These are phyloP conservation scores for Atopsyche davidsoni DNA, from an alignment of 1,140 invertebrate species.

Conservation along the genomic window DNA sequence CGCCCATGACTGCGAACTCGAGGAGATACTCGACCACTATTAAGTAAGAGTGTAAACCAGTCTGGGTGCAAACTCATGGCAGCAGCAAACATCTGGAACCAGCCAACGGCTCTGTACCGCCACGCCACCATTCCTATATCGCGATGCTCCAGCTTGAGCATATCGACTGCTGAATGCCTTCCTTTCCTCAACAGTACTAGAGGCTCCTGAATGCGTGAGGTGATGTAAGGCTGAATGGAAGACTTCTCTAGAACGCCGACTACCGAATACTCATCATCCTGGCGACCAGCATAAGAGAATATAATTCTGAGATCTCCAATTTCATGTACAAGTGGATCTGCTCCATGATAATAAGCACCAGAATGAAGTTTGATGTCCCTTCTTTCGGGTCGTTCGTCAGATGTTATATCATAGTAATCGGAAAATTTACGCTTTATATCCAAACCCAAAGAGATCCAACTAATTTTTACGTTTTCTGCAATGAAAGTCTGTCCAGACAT, in stretches of 20 bases:
- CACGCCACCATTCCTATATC: constrained; percentile 42
- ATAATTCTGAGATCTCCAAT: constrained; percentile 77
- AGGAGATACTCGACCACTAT: constrained; percentile 40
- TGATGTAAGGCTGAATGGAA: constrained; percentile 62
- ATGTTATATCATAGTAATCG: constrained; percentile 72
- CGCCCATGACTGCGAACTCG: constrained; percentile 38
- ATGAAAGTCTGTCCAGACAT: constrained; percentile 55
- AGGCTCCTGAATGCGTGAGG: constrained; percentile 43
- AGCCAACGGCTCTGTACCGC: constrained; percentile 43
- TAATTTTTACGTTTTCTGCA: constrained; percentile 53
- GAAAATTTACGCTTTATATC: constrained; percentile 71
- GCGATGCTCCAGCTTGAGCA: constrained; percentile 39
- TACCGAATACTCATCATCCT: constrained; percentile 68
- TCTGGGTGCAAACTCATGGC: constrained; percentile 47
- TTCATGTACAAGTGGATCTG: constrained; percentile 77
- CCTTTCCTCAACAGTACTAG: constrained; percentile 43
- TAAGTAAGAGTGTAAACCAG: constrained; percentile 44
- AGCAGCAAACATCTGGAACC: constrained; percentile 46
- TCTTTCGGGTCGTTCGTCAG: constrained; percentile 74
- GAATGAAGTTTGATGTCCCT: constrained; percentile 78
- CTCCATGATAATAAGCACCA: constrained; percentile 77
- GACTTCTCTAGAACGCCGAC: constrained; percentile 64
- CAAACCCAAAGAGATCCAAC: constrained; percentile 46
- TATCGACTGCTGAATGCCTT: constrained; percentile 39
- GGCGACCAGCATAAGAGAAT: constrained; percentile 75